These are phyloP conservation scores for Sarcophaga rosellei DNA, from an alignment of 2,888 invertebrate species.

Conservation along the genomic window DNA sequence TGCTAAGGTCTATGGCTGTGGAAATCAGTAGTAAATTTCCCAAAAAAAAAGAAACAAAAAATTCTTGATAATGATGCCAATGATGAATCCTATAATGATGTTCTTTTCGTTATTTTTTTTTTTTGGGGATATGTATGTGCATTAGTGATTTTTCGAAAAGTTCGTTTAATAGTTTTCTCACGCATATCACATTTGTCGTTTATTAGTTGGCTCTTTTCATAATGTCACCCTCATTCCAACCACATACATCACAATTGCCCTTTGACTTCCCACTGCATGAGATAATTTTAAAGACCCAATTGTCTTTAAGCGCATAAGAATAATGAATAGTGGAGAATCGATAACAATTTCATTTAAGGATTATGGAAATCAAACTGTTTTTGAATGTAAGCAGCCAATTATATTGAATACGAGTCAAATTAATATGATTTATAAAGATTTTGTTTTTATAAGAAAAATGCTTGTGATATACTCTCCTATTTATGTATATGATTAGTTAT, in stretches of 20 bases:
- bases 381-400: neutral
- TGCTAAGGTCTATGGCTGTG: too few species aligned
- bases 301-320: constrained; percentile 15
- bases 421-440: neutral
- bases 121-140: neutral
- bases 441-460: neutral
- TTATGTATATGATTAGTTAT: too few species aligned
- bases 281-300: constrained; percentile 27
- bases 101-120: neutral
- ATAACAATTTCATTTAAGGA: constrained; percentile 15
- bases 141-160: constrained; percentile 24
- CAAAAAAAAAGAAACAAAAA: neutral
- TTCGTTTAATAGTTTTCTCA: constrained; percentile 63
- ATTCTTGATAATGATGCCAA: neutral
- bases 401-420: neutral
- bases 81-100: constrained; percentile 42
- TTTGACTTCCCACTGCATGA: neutral
- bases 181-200: constrained; percentile 56
- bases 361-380: constrained; percentile 21
- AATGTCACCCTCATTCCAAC: neutral
- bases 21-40: neutral
- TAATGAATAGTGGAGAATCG: neutral
- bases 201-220: constrained; percentile 33
- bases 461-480: too few species aligned
- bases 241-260: neutral